phyloP scores from a whole-genome alignment of 2,113 vertebrate species.

The Canis aureus region DNA sequence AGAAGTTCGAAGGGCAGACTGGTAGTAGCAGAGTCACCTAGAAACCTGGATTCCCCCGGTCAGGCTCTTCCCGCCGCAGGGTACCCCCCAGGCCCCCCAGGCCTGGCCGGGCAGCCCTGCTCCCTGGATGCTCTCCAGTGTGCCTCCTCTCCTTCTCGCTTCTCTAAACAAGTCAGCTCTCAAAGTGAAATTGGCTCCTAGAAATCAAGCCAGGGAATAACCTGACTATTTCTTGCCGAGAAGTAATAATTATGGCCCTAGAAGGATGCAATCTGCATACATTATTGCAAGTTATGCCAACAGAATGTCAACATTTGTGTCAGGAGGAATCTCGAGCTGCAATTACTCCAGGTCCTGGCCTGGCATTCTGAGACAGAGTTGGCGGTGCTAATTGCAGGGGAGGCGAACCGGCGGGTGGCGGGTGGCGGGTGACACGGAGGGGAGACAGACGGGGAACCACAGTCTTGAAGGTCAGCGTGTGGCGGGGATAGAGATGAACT shows the following conservation, averaged over 20 bases:
- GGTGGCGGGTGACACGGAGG: slow-evolving; percentile 24
- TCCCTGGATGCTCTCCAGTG: not conserved
- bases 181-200: slow-evolving; percentile 82
- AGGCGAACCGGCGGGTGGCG: slow-evolving; percentile 45
- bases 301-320: slow-evolving; percentile 92
- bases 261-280: slow-evolving; percentile 91
- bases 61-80: not conserved
- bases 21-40: not conserved
- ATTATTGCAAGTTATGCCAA: slow-evolving; percentile 92
- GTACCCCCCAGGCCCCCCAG: not conserved
- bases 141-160: slow-evolving; percentile 46
- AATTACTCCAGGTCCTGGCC: slow-evolving; percentile 85
- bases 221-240: slow-evolving; percentile 87
- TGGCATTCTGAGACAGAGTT: slow-evolving; percentile 78
- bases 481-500: not conserved
- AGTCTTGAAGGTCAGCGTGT: slow-evolving; percentile 42
- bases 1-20: not conserved
- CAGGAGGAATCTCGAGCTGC: slow-evolving; percentile 87
- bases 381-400: slow-evolving; percentile 72
- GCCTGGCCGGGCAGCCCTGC: not conserved
- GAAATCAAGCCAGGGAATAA: slow-evolving; percentile 88
- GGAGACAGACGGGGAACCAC: not conserved
- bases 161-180: slow-evolving; percentile 46
- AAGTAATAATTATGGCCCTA: slow-evolving; percentile 90
- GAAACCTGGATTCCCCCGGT: not conserved